These are phyloP conservation scores for Urophycis tenuis DNA, from an alignment of 2,797 vertebrate genomes.

Conservation along the genomic window DNA sequence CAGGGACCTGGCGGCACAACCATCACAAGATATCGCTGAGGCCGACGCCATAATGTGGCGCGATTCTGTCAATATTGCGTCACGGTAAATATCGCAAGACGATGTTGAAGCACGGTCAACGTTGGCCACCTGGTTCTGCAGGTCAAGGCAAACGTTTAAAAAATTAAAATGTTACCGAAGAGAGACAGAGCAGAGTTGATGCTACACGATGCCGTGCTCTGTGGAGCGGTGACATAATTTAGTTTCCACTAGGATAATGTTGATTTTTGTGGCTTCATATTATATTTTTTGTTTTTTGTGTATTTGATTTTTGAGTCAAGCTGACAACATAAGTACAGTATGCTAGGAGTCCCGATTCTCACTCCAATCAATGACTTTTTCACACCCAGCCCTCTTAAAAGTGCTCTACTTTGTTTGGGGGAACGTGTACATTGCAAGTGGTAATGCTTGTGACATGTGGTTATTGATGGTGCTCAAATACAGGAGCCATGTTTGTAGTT, in stretches of 20 bases:
- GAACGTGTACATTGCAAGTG: too few relatives aligned
- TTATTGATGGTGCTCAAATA: not conserved
- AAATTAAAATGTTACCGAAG: too few relatives aligned
- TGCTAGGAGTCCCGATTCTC: not conserved
- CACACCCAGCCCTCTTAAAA: not conserved
- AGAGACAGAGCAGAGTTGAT: not conserved
- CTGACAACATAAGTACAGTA: too few relatives aligned
- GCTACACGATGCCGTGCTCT: not conserved
- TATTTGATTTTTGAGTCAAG: too few relatives aligned
- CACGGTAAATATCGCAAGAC: not conserved
- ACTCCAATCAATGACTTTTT: too few relatives aligned
- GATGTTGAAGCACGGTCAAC: not conserved
- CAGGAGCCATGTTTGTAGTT: not conserved
- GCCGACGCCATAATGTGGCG: not conserved
- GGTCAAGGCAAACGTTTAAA: too few relatives aligned
- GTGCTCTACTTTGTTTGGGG: too few relatives aligned
- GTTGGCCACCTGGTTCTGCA: not conserved
- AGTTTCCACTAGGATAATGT: not conserved
- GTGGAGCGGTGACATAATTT: not conserved
- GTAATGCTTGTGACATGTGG: too few relatives aligned
- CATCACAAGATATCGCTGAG: not conserved
- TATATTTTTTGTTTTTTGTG: too few relatives aligned
- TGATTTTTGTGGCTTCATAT: too few relatives aligned
- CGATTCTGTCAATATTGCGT: not conserved
- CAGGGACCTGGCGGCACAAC: too few relatives aligned